A percentile compares a stretch with the other conserved stretches of the same genome.
phyloP scores from a whole-genome alignment of 2,113 vertebrate genomes.

The Cottus gobio region DNA sequence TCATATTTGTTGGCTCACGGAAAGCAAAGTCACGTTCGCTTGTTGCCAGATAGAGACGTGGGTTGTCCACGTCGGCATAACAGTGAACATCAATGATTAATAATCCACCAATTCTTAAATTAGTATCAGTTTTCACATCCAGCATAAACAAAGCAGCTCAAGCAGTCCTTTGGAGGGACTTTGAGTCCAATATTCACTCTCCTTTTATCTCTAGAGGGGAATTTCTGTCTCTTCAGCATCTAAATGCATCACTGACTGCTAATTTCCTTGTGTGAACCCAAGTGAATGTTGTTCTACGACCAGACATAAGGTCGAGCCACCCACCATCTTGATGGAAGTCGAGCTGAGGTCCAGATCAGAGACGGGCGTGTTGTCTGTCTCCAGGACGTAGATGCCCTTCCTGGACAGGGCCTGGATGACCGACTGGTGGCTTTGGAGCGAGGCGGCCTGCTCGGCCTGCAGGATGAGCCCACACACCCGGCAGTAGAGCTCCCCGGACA shows the following conservation, averaged over 20 bases:
- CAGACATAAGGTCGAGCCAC: constrained; percentile 38
- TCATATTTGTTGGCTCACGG: constrained; percentile 14
- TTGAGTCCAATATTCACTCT: background rate
- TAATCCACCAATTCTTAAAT: background rate
- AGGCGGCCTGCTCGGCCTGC: constrained; percentile 88
- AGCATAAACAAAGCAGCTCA: too few species aligned
- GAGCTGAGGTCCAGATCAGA: constrained; percentile 89
- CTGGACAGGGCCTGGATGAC: constrained; percentile 92
- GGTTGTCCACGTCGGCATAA: constrained; percentile 2
- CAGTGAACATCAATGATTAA: background rate
- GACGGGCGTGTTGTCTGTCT: constrained; percentile 89
- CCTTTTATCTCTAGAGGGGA: background rate
- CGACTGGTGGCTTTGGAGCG: constrained; percentile 89
- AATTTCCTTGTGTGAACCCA: background rate
- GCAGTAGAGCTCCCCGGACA: constrained; percentile 94
- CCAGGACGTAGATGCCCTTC: constrained; percentile 94
- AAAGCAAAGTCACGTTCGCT: constrained; percentile 32
- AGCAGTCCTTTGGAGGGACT: background rate
- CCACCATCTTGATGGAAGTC: constrained; percentile 94
- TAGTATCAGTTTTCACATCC: background rate
- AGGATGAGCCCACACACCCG: constrained; percentile 92
- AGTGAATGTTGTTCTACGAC: background rate
- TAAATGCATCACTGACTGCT: background rate
- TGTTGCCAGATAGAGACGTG: constrained; percentile 29
- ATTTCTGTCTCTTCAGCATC: background rate